These are phyloP conservation scores for Apodemia duryi DNA, from an alignment of 2,888 invertebrate genomes.

Conservation along the genomic window DNA sequence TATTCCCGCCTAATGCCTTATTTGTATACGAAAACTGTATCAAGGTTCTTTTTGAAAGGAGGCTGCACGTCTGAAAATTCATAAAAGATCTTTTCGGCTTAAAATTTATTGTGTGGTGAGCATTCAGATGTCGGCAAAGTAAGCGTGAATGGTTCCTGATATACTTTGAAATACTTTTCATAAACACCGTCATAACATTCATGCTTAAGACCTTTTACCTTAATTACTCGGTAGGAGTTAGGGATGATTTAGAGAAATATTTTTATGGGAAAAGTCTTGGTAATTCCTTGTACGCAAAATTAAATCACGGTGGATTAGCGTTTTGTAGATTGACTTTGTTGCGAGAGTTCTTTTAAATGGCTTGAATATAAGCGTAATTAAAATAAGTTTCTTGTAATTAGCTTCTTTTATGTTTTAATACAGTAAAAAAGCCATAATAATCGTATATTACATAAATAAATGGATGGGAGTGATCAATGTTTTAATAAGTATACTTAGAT, in stretches of 20 bases:
- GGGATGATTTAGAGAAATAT: constrained; percentile 72
- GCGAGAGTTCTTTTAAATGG: neutral
- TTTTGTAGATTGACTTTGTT: neutral
- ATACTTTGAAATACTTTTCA: constrained; percentile 69
- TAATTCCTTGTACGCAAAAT: constrained; percentile 53
- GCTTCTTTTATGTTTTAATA: neutral
- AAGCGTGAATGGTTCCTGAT: constrained; percentile 53
- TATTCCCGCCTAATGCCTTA: neutral
- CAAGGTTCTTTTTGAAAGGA: constrained; percentile 31
- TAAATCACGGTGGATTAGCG: constrained; percentile 25
- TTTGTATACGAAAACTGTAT: constrained; percentile 30
- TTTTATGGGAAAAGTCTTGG: constrained; percentile 68
- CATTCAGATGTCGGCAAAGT: constrained; percentile 57
- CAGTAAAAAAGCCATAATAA: neutral
- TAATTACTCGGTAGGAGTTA: constrained; percentile 61
- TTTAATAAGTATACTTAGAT: no score
- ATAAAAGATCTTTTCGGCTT: constrained; percentile 46
- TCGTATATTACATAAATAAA: neutral
- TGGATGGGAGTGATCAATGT: no score
- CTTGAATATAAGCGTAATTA: neutral
- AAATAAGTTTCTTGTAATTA: neutral
- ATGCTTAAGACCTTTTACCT: constrained; percentile 75
- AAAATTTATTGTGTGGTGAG: constrained; percentile 66
- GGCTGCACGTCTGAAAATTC: constrained; percentile 37
- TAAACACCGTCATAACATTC: constrained; percentile 77